Evolutionary conservation across 2,113 vertebrate species (phyloP), one percentile per base, ranked within the genome.

Genomic region (Silurus meridionalis): DNA sequence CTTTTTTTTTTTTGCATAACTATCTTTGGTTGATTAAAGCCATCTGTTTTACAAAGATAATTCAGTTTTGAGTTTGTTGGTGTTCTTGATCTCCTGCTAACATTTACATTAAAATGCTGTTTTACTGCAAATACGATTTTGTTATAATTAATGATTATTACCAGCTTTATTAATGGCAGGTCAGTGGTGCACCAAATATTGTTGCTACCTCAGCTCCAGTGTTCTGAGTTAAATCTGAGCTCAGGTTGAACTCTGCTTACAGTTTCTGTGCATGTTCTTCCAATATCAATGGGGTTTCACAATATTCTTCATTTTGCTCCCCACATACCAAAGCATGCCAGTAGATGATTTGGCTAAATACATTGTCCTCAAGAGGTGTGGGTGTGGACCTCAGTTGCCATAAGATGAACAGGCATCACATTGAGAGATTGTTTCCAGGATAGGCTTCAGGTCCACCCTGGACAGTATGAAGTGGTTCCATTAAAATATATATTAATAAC

Each of bases 21-120:
- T 57, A 11, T 74, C 25, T 74, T 83, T 83, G 85, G 86, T 84
- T 17, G 66, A 89, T 88, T 89, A 89, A 89, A 89, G 86, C 77
- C 21, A 60, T 58, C 80, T 82, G 23, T 69, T 77, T 85, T 87
- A 87, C 58, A 71, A 64, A 78, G 67, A 85, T 74, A 50, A 37
- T 60, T 19, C 17, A 37, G 10, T n/a, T 74, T 71, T 60, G 61
- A 60, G 21, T 81, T 67, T 21, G 19, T 77, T 86, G 55, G 53
- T 82, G 53, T 82, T 55, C 2, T 37, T 61, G 9, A 19, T 63
- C 10, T 71, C 46, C 50, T 46, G 10, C 55, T 10, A 0, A 52
- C 57, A 67, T 67, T 53, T 55, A 53, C n/a, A 55, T 55, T 50
- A 67, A 69, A 50, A 4, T 78, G 21, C 72, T 52, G 10, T 75